phyloP scores from a whole-genome alignment of 2,113 vertebrate species.

The Oxygymnocypris stewartii region DNA sequence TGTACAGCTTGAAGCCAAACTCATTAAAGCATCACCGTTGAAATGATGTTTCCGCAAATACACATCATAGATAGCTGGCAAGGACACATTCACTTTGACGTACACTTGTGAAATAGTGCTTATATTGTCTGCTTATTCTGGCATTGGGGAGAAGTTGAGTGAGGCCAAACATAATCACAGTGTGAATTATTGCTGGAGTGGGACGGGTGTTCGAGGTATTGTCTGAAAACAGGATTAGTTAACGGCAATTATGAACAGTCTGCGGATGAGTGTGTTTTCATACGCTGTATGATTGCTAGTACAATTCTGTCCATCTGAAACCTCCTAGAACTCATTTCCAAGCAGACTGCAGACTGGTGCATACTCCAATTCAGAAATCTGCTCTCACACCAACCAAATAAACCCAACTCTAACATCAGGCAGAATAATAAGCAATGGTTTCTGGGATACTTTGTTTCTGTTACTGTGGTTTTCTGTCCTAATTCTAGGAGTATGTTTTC shows the following conservation, averaged over 20 bases:
- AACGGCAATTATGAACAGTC: background rate
- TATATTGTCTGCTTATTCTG: conserved; percentile 37
- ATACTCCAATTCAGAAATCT: background rate
- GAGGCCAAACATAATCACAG: conserved; percentile 19
- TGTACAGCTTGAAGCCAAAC: background rate
- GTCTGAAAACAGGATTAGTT: conserved; percentile 5
- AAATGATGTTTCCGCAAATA: conserved; percentile 28
- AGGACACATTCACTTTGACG: conserved; percentile 15
- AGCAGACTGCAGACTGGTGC: background rate
- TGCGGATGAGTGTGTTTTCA: background rate
- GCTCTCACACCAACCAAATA: background rate
- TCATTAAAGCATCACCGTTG: conserved; percentile 21
- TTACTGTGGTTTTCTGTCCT: background rate
- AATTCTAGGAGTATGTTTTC: background rate
- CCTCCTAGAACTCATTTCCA: background rate
- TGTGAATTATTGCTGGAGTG: conserved; percentile 2
- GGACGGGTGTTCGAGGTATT: background rate
- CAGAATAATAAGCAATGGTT: background rate
- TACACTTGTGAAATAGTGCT: conserved; percentile 10
- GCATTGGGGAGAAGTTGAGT: conserved; percentile 5
- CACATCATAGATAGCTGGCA: conserved; percentile 25
- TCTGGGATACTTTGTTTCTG: background rate
- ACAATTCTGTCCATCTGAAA: background rate
- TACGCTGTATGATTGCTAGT: background rate
- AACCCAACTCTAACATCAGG: background rate